phyloP scores from a whole-genome alignment of 2,888 invertebrate species.

The Ectobius pallidus region DNA sequence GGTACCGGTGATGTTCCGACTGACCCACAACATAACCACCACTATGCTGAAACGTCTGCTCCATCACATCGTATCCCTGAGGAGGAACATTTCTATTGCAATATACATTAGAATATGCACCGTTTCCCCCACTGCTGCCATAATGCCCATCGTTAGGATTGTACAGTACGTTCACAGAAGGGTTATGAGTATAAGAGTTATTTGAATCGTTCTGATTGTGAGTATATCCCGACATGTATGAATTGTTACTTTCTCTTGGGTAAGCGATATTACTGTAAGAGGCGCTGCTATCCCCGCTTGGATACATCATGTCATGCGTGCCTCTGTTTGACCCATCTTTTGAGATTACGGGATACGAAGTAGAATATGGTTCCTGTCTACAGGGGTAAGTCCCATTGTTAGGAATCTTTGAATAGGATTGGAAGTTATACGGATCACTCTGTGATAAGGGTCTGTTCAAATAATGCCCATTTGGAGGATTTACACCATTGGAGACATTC shows the following conservation, averaged over 20 bases:
- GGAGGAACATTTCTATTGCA: not conserved
- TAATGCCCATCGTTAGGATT: conserved; percentile 20
- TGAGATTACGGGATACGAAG: not conserved
- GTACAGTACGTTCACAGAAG: conserved; percentile 7
- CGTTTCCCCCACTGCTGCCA: not conserved
- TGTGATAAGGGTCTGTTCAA: not conserved
- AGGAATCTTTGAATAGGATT: conserved; percentile 1
- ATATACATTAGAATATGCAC: conserved; percentile 27
- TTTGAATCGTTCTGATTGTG: not conserved
- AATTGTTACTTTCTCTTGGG: too few species aligned
- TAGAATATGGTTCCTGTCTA: not conserved
- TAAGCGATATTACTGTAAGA: not conserved
- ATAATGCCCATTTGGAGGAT: not conserved
- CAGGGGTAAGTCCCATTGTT: not conserved
- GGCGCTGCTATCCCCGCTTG: conserved; percentile 2
- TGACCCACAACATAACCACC: not conserved
- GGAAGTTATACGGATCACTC: conserved; percentile 16
- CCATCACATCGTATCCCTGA: conserved; percentile 18
- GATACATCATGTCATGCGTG: not conserved
- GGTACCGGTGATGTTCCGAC: not conserved
- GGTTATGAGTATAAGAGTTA: conserved; percentile 4
- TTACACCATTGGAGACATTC: not conserved
- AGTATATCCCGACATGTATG: too few species aligned
- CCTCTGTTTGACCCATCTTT: conserved; percentile 9
- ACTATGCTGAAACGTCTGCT: not conserved